Evolutionary conservation across 2,797 vertebrate species (phyloP), one percentile per base, ranked within the genome.

Genomic region (Argya squamiceps): DNA sequence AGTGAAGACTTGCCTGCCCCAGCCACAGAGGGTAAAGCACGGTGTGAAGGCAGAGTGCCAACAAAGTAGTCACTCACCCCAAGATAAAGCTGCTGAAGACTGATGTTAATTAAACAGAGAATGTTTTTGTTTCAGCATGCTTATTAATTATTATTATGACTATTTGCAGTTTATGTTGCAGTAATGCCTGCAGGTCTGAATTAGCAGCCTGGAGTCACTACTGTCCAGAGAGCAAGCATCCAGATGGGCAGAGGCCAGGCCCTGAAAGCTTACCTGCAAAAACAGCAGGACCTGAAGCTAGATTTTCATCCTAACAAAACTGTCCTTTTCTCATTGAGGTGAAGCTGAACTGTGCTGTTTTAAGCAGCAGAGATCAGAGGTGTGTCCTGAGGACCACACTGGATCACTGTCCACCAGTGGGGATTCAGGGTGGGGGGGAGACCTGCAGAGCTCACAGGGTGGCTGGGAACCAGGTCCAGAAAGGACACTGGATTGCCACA

Each of bases 141-240:
- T 95, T 92, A 96, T 93, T 97, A 95, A 96, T 97, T 94, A 68
- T 55, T 65, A 75, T 91, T 88, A 92, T 95, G 96, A 63, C 82
- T 96, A n/a, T 84, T 91, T 11, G 2, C 67, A 80, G 65, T 85
- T 94, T 91, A 89, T 74, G 47, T 58, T 92, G 87, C 70, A 69
- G 62, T 75, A 69, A 75, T 93, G 90, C 79, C 80, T 84, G 37
- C 76, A 84, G 85, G 90, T 88, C 85, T 93, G 93, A 95, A 92
- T 96, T 84, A 89, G 84, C 52, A 74, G 41, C 5, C 5, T 29
- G 71, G 55, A 95, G 68, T 96, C 86, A 68, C 73, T 50, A 19
- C 53, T 75, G 49, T 30, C 47, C 43, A 11, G 91, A 69, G 71
- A 91, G 64, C 37, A 91, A 89, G 55, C 64, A 39, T 27, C 30